Conservation (phyloP, 2,113 vertebrate genomes). For the Brienomyrus brachyistius region DNA sequence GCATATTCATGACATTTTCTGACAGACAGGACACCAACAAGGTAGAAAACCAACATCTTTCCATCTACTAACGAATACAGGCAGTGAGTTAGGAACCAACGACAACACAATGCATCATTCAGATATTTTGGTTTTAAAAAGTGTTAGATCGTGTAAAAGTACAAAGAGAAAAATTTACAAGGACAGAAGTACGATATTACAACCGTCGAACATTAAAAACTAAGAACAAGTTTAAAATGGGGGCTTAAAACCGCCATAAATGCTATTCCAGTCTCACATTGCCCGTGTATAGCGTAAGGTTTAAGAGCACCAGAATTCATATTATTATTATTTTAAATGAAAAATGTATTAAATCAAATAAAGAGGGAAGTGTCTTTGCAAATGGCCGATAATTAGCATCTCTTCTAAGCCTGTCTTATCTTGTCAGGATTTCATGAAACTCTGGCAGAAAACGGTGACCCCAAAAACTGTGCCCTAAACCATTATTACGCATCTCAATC, state of each 20-base stretch:
- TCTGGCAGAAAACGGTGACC: not conserved
- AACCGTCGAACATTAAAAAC: constrained; percentile 18
- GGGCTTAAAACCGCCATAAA: constrained; percentile 19
- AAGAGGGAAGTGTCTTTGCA: not conserved
- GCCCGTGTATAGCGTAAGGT: constrained; percentile 11
- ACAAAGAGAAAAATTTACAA: constrained; percentile 38
- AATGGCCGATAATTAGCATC: not conserved
- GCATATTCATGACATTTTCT: constrained; percentile 41
- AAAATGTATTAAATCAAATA: constrained; percentile 20
- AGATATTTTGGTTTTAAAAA: constrained; percentile 37
- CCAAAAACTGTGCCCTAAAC: not conserved
- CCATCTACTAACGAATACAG: constrained; percentile 24
- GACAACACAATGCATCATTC: constrained; percentile 17
- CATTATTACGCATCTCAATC: not conserved
- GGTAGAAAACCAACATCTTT: constrained; percentile 30
- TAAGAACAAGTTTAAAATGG: constrained; percentile 27
- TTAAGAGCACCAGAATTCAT: constrained; percentile 41
- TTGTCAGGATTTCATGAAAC: not conserved
- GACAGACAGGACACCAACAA: constrained; percentile 35
- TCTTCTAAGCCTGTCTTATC: not conserved
- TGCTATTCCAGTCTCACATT: constrained; percentile 25
- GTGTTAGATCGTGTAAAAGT: constrained; percentile 31
- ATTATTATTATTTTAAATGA: not conserved
- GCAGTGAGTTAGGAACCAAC: constrained; percentile 11
- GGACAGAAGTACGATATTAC: constrained; percentile 26